Conservation (phyloP, 2,888 invertebrate species). For the Eilema griseolum region DNA sequence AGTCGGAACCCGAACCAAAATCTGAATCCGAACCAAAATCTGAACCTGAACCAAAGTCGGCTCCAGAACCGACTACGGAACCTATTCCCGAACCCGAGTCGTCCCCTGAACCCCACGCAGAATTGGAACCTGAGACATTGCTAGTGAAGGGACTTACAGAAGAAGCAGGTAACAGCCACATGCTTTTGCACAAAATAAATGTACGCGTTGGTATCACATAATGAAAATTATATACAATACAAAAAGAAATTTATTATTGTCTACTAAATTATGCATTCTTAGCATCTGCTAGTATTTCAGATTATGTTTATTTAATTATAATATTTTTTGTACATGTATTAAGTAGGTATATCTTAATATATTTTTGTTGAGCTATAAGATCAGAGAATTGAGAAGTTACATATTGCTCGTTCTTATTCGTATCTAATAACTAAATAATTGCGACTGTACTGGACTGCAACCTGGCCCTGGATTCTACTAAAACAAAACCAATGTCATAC, state of each 20-base stretch:
- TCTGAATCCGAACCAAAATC: constrained; percentile 80
- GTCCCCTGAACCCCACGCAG: constrained; percentile 72
- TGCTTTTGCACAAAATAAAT: constrained; percentile 66
- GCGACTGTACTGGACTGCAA: too few relatives aligned
- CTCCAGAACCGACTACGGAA: constrained; percentile 64
- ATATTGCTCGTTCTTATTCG: too few relatives aligned
- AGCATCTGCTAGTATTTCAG: background rate
- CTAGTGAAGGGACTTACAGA: constrained; percentile 84
- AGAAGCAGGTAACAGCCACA: constrained; percentile 82
- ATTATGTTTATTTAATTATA: background rate
- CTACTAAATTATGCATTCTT: background rate
- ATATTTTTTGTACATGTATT: too few relatives aligned
- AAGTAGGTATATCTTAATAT: too few relatives aligned
- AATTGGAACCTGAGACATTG: constrained; percentile 81
- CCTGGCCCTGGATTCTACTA: too few relatives aligned
- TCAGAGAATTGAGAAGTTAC: too few relatives aligned
- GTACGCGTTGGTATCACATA: constrained; percentile 33
- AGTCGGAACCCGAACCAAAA: constrained; percentile 74
- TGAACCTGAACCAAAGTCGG: constrained; percentile 73
- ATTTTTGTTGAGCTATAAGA: too few relatives aligned
- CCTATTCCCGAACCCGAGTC: constrained; percentile 81
- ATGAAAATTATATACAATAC: background rate
- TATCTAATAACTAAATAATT: too few relatives aligned
- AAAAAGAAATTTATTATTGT: too few relatives aligned
- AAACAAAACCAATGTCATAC: too few relatives aligned